Percentiles rank a stretch among this genome's conserved stretches.
Evolutionary conservation across 1,140 invertebrate species (phyloP).

Genomic region (Drosophila ambigua): DNA sequence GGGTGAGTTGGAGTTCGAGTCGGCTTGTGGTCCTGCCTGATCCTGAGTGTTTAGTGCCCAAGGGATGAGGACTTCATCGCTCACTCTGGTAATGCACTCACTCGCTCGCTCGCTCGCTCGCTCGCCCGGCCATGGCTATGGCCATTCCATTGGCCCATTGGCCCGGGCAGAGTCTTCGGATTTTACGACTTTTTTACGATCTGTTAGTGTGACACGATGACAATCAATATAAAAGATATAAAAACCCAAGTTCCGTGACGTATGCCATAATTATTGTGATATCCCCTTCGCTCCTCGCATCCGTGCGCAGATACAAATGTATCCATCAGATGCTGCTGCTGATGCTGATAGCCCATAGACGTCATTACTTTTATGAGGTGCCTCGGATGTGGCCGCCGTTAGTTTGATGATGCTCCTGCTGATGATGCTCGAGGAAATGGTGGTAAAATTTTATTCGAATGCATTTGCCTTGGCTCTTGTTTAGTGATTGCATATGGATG

Average conservation of each 20-base stretch:
- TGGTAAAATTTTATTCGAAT: constrained; percentile 81
- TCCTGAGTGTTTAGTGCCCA: constrained; percentile 25
- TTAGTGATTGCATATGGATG: constrained; percentile 64
- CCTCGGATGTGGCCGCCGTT: constrained; percentile 64
- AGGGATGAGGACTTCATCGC: constrained; percentile 39
- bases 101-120: no score
- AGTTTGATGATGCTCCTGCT: constrained; percentile 59
- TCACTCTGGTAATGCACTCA: no score
- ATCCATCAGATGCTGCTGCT: constrained; percentile 57
- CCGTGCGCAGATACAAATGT: constrained; percentile 42
- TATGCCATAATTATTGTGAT: constrained; percentile 82
- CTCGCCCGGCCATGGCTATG: no score
- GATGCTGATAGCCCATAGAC: constrained; percentile 68
- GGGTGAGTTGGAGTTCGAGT: constrained; percentile 13
- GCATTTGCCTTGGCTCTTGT: constrained; percentile 60
- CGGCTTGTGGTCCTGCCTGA: constrained; percentile 28
- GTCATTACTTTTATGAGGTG: constrained; percentile 82
- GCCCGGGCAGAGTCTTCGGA: no score
- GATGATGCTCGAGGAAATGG: constrained; percentile 74
- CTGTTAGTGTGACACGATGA: constrained; percentile 81
- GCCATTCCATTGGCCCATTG: background rate
- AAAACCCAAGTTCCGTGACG: constrained; percentile 81
- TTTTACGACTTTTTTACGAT: constrained; percentile 83
- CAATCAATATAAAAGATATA: constrained; percentile 82
- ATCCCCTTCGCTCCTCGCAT: constrained; percentile 28